phyloP scores from a whole-genome alignment of 2,888 invertebrate species.

The Diachrysia chrysitis region DNA sequence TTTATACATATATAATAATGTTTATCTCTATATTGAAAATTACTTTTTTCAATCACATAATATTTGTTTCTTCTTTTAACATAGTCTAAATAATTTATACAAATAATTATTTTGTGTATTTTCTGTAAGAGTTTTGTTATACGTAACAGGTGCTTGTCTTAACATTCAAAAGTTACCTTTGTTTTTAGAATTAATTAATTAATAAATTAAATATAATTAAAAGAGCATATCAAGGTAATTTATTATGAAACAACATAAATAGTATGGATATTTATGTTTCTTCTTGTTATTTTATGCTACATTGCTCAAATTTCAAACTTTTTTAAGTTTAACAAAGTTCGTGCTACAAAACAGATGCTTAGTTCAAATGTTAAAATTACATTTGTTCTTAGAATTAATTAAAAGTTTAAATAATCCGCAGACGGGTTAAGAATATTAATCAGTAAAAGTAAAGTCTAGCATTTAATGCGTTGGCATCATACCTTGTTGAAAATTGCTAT shows the following conservation, averaged over 20 bases:
- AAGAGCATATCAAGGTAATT: too few relatives aligned
- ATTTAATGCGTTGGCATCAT: slow-evolving; percentile 1
- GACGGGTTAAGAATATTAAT: slow-evolving; percentile 25
- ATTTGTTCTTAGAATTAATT: slow-evolving; percentile 38
- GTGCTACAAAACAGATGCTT: slow-evolving; percentile 29
- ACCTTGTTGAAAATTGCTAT: background rate
- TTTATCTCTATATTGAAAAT: too few relatives aligned
- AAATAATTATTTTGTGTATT: too few relatives aligned
- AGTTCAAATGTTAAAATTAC: slow-evolving; percentile 30
- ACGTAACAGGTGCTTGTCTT: too few relatives aligned
- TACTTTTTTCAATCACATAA: too few relatives aligned
- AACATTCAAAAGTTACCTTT: too few relatives aligned
- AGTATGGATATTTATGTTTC: background rate
- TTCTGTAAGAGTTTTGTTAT: too few relatives aligned
- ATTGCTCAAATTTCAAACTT: background rate
- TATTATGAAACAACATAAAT: background rate
- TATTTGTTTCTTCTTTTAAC: too few relatives aligned
- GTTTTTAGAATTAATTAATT: too few relatives aligned
- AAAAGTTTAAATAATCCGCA: slow-evolving; percentile 46
- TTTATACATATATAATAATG: too few relatives aligned
- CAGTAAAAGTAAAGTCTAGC: slow-evolving; percentile 6
- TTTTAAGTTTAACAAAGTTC: slow-evolving; percentile 11
- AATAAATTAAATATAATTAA: too few relatives aligned
- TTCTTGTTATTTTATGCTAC: slow-evolving; percentile 6
- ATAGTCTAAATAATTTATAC: too few relatives aligned